phyloP scores from a whole-genome alignment of 2,888 invertebrate genomes.

The Drosophila kuntzei region DNA sequence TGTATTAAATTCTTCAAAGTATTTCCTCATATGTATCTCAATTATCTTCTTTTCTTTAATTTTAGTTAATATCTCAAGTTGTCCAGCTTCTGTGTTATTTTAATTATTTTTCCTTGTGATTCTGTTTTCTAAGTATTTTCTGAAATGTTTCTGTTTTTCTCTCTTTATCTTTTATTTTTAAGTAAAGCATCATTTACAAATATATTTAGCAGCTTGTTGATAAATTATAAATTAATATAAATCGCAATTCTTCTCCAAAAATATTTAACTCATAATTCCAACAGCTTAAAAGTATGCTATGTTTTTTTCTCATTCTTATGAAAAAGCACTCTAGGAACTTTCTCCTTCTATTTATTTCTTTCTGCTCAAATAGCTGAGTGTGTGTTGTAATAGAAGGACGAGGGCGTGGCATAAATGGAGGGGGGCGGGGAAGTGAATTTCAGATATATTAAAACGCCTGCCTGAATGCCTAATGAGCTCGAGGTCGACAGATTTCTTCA shows the following conservation, averaged over 20 bases:
- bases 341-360: not conserved
- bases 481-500: slow-evolving; percentile 45
- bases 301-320: slow-evolving; percentile 10
- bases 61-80: no score
- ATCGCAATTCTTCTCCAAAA: not conserved
- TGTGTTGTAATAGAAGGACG: slow-evolving; percentile 1
- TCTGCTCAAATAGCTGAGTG: slow-evolving; percentile 16
- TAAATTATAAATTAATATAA: no score
- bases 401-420: not conserved
- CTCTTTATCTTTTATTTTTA: not conserved
- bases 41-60: no score
- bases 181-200: not conserved
- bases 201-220: not conserved
- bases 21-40: no score
- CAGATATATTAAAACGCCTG: slow-evolving; percentile 54
- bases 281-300: slow-evolving; percentile 31
- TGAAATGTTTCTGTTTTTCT: no score
- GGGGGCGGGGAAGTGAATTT: slow-evolving; percentile 21
- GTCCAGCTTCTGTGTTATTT: no score
- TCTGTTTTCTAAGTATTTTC: no score
- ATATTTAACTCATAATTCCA: not conserved
- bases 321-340: slow-evolving; percentile 28
- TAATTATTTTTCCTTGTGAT: no score
- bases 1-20: no score
- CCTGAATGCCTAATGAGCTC: slow-evolving; percentile 70